Conservation (phyloP, 2,888 invertebrate species). For the Cacoxenus indagator region DNA sequence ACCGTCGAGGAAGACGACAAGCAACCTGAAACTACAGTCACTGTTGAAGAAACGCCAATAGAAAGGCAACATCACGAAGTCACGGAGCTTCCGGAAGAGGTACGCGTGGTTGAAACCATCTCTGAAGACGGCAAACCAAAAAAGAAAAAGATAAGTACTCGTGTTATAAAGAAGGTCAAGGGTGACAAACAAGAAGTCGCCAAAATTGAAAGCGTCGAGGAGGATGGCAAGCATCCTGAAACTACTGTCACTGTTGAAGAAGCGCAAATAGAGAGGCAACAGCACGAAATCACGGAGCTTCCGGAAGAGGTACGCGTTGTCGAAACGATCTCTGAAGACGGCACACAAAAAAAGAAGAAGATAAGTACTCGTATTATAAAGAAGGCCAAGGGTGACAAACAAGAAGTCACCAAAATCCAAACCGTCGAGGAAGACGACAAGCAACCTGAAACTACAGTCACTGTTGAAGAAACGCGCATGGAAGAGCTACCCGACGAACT, state of each 20-base stretch:
- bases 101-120: neutral
- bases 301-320: neutral
- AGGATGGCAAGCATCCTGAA: neutral
- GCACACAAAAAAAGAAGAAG: slow-evolving; percentile 63
- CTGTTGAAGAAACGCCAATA: slow-evolving; percentile 53
- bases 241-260: neutral
- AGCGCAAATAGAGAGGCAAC: neutral
- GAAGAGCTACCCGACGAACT: no score
- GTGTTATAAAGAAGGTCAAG: neutral
- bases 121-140: neutral
- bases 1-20: slow-evolving; percentile 68
- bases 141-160: neutral
- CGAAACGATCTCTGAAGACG: slow-evolving; percentile 49
- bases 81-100: slow-evolving; percentile 64
- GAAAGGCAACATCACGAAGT: no score
- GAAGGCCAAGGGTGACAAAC: slow-evolving; percentile 15
- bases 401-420: slow-evolving; percentile 37
- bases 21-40: slow-evolving; percentile 57
- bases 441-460: slow-evolving; percentile 57
- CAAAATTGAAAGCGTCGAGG: neutral
- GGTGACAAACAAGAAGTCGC: neutral
- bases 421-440: slow-evolving; percentile 57
- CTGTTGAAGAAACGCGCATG: slow-evolving; percentile 57
- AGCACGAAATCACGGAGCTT: neutral
- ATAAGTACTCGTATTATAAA: slow-evolving; percentile 42